Evolutionary conservation across 2,113 vertebrate species (phyloP).

Genomic region (Probosciger aterrimus): DNA sequence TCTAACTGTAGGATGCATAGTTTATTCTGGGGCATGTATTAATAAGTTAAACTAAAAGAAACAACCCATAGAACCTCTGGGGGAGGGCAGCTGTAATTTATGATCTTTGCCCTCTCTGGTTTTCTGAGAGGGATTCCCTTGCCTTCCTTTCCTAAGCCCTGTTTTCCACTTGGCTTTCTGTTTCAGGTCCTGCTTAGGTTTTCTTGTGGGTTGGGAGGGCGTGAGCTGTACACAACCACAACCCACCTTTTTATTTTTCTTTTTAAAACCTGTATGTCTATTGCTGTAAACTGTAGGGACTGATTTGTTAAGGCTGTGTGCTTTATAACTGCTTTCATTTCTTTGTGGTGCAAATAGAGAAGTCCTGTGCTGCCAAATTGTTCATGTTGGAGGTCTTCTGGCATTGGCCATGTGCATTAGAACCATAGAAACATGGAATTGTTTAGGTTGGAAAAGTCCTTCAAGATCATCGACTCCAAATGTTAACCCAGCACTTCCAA

Average conservation of each 20-base stretch:
- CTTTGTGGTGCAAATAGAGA: neutral
- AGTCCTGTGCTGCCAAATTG: neutral
- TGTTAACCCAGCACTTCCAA: neutral
- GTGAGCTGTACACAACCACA: neutral
- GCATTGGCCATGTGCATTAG: neutral
- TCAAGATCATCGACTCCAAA: neutral
- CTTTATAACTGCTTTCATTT: neutral
- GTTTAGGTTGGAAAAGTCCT: neutral
- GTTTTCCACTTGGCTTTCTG: neutral
- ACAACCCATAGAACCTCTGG: neutral
- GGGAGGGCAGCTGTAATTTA: neutral
- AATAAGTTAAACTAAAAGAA: neutral
- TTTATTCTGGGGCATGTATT: neutral
- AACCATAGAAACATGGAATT: neutral
- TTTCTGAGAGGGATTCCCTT: neutral
- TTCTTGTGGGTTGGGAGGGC: neutral
- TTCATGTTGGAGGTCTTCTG: neutral
- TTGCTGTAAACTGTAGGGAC: neutral
- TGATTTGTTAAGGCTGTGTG: neutral
- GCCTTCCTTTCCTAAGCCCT: neutral
- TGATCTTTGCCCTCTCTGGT: neutral
- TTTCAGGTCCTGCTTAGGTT: neutral
- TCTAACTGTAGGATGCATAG: neutral
- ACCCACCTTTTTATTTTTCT: neutral
- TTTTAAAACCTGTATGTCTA: fast-evolving